Evolutionary conservation across 2,797 vertebrate genomes (phyloP), one percentile per base, ranked within the genome.

Genomic region (Pangasius larnaudii): DNA sequence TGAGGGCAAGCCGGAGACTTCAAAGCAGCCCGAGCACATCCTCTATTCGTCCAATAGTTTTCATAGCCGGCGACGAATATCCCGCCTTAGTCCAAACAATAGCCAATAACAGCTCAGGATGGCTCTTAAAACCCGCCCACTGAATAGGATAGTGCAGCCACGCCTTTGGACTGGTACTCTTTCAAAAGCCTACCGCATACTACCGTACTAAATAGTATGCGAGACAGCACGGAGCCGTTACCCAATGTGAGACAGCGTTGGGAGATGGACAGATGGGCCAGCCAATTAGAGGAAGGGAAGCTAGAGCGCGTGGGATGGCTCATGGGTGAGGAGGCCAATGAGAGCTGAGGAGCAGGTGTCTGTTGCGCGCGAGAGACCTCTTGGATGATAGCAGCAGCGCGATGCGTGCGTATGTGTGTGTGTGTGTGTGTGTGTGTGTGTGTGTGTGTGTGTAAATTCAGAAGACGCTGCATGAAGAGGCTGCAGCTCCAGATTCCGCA

Each of bases 1-100:
- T 94, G 93, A 90, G 95, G 95, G 96, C 95, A 94, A 75, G 67
- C 63, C 90, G 67, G 9, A 88, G 92, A 91, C 95, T 94, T 96
- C 96, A 92, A 86, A 24, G 61, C 14, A 0, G 46, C 72, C 53
- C 51, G 22, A 7, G 3, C 2, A 61, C 90, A 95, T 96, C 94
- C 95, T 91, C 90, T 8, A 33, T 13, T 6, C 16, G 79, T 58
- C 96, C 95, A 96, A 96, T 90, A 90, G 84, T 27, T 3, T 27
- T 39, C 36, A 61, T 88, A 79, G n/a, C 89, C 14, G 87, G 72
- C 59, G 16, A 0, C 85, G 75, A 78, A 13, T 27, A 79, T 69
- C 90, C 13, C 27, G 88, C 92, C 93, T 91, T 67, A 3, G 0
- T 71, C 69, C 83, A 59, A 56, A 36, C 9, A 0, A 0, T 6